Percentiles rank a stretch among this genome's conserved stretches.
phyloP scores from a whole-genome alignment of 2,797 vertebrate species.

The Falco concolor region DNA sequence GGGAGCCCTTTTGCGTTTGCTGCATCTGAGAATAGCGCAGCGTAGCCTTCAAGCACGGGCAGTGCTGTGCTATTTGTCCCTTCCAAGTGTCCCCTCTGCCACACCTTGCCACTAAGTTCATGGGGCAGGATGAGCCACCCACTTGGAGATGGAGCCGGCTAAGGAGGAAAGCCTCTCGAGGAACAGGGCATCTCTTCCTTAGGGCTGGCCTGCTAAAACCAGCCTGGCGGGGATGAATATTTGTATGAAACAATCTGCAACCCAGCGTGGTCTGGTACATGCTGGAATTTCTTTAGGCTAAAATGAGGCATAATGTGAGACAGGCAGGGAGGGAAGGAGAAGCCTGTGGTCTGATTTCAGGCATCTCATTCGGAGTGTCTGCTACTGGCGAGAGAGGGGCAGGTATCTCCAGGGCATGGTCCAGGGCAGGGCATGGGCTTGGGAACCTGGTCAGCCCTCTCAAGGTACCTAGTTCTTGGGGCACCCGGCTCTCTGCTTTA shows the following conservation, averaged over 20 bases:
- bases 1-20: not conserved
- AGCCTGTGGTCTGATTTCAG: not conserved
- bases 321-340: not conserved
- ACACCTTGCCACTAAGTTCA: not conserved
- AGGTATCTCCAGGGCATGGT: not conserved
- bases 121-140: not conserved
- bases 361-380: not conserved
- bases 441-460: not conserved
- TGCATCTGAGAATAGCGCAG: not conserved
- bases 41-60: not conserved
- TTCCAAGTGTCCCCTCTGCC: not conserved
- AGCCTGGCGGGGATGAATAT: not conserved
- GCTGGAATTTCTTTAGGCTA: conserved; percentile 16
- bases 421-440: not conserved
- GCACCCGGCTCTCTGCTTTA: not conserved
- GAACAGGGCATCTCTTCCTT: not conserved
- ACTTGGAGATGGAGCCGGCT: not conserved
- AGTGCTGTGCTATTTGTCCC: not conserved
- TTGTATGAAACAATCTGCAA: conserved; percentile 18
- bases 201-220: not conserved
- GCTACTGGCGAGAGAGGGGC: not conserved
- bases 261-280: not conserved
- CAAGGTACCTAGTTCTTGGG: not conserved
- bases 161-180: not conserved
- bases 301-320: not conserved